phyloP scores from a whole-genome alignment of 1,140 invertebrate genomes.

The Solenopsis fugax region DNA sequence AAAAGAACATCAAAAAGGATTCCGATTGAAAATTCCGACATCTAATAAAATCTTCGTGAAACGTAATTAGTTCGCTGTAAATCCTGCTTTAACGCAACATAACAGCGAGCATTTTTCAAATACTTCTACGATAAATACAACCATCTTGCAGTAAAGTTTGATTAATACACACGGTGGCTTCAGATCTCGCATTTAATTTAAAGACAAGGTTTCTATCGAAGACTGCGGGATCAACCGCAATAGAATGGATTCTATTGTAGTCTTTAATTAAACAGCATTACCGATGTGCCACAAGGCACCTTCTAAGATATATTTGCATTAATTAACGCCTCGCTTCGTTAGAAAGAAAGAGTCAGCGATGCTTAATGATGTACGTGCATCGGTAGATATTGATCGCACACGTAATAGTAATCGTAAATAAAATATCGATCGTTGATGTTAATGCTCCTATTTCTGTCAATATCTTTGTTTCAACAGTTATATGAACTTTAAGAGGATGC shows the following conservation, averaged over 20 bases:
- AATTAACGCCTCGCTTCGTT: conserved; percentile 5
- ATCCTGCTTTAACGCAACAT: not conserved
- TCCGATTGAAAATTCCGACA: not conserved
- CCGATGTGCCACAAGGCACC: not conserved
- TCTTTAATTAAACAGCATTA: conserved; percentile 41
- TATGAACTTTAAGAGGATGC: not conserved
- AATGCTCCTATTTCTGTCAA: not conserved
- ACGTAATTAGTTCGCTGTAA: conserved; percentile 5
- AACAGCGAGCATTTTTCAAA: not conserved
- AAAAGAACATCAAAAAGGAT: conserved; percentile 11
- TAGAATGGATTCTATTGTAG: not conserved
- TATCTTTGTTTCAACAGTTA: not conserved
- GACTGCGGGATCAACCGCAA: not conserved
- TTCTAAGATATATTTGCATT: not conserved
- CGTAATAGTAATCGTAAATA: not conserved
- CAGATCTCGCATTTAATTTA: conserved; percentile 26
- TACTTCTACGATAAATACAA: conserved; percentile 1
- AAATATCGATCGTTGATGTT: not conserved
- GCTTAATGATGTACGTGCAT: not conserved
- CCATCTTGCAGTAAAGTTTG: conserved; percentile 14
- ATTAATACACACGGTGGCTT: conserved; percentile 23
- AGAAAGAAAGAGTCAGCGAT: not conserved
- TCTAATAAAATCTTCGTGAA: conserved; percentile 6
- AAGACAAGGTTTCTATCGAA: conserved; percentile 2
- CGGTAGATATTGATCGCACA: not conserved